Evolutionary conservation across 2,113 vertebrate species (phyloP), one percentile per base, ranked within the genome.

Genomic region (Ifrita kowaldi): DNA sequence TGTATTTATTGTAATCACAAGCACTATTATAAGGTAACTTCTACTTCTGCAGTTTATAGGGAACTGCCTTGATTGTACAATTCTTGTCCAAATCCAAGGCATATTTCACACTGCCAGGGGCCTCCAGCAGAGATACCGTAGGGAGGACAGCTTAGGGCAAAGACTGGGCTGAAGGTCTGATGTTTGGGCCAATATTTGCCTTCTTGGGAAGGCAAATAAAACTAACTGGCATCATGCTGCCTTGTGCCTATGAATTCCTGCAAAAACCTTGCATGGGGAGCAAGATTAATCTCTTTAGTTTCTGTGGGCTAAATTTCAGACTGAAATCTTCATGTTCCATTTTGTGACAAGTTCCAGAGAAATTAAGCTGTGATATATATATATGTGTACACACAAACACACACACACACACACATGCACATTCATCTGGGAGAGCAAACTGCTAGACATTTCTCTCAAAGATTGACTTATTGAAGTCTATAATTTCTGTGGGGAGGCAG

Each of bases 351-450:
- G 10, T 71, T 84, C 14, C 37, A 87, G 53, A 75, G n/a, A 79
- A 89, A 76, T 41, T 37, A 95, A 84, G 10, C 16, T 89, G 16
- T 49, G 50, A 64, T 1, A n/a, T 41, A 64, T 9, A 0, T 19
- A 1, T 21, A 0, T 7, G 3, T 6, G 12, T 3, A 42, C 2
- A 35, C 12, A 68, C 10, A 20, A 1, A 47, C 3, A 56, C 39
- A 0, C 52, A 0, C 6, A 3, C 3, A 5, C 6, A 16, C 2
- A 47, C 2, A 56, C 2, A 62, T 8, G 47, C 30, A 44, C 0
- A 8, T 12, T 57, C 5, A 41, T 55, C 23, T 86, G 18, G 21
- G 50, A 69, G 50, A 77, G 24, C 7, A 73, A 83, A 39, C 67
- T 90, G 50, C 37, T 75, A 68, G 53, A 71, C 49, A 30, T 76